phyloP scores from a whole-genome alignment of 2,888 invertebrate species.

The Theretra japonica region DNA sequence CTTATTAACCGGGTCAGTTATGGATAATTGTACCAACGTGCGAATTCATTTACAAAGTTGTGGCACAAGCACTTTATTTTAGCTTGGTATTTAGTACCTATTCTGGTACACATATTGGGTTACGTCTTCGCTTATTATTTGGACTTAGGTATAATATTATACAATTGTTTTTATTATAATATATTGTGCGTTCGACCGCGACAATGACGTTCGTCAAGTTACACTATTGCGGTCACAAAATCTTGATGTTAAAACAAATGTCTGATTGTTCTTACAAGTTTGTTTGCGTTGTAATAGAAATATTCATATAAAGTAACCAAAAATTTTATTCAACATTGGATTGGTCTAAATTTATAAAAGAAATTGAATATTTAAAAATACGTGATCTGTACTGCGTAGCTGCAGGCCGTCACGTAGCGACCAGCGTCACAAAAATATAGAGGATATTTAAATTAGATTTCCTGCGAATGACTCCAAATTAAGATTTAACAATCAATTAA shows the following conservation, averaged over 20 bases:
- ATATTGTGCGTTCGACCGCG: neutral
- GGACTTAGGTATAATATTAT: neutral
- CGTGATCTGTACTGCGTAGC: slow-evolving; percentile 30
- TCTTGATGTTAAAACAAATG: neutral
- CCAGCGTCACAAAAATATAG: slow-evolving; percentile 20
- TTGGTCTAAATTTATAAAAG: neutral
- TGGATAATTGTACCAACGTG: neutral
- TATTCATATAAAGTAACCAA: neutral
- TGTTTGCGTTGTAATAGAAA: neutral
- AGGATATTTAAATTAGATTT: slow-evolving; percentile 9
- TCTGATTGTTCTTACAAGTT: too few species aligned
- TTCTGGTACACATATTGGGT: neutral
- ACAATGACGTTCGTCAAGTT: neutral
- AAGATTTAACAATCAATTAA: slow-evolving; percentile 4
- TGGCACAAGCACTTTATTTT: neutral
- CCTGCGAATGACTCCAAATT: neutral
- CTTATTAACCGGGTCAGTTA: neutral
- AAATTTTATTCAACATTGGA: neutral
- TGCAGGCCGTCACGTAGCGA: slow-evolving; percentile 31
- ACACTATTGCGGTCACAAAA: neutral
- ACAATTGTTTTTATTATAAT: neutral
- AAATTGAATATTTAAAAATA: neutral
- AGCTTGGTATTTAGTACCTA: neutral
- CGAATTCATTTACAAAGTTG: neutral
- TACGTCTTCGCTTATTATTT: slow-evolving; percentile 11